These are phyloP conservation scores for Kryphioiulus occultus DNA, from an alignment of 2,888 invertebrate species.

Conservation along the genomic window DNA sequence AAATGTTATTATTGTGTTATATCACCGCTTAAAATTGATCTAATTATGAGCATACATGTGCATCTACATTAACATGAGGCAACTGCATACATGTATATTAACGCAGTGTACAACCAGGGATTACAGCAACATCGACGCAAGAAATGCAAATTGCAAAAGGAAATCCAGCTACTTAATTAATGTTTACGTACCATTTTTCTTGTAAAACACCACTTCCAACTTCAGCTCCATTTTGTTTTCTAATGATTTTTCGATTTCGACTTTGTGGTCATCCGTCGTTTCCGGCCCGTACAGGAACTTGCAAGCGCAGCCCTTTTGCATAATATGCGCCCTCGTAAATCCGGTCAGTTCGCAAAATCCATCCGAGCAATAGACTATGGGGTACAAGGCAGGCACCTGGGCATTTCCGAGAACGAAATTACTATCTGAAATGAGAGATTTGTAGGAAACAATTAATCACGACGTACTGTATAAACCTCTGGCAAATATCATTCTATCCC, in stretches of 20 bases:
- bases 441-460: neutral
- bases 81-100: too few species aligned
- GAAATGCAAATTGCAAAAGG: too few species aligned
- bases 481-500: neutral
- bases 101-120: too few species aligned
- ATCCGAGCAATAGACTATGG: conserved; percentile 96
- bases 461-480: neutral
- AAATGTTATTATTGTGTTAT: too few species aligned
- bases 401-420: conserved; percentile 96
- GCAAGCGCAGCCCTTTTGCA: conserved; percentile 96
- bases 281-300: conserved; percentile 92
- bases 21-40: too few species aligned
- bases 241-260: conserved; percentile 87
- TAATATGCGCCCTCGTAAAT: conserved; percentile 91
- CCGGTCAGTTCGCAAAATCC: conserved; percentile 96
- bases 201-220: conserved; percentile 92
- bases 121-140: too few species aligned
- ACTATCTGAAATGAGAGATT: conserved; percentile 74
- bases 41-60: too few species aligned
- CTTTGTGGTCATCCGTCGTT: conserved; percentile 86
- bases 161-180: neutral
- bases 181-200: conserved; percentile 83
- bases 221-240: conserved; percentile 91
- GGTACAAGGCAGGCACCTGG: conserved; percentile 84
- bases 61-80: too few species aligned